phyloP scores from a whole-genome alignment of 1,140 invertebrate genomes.

The Metopolophium dirhodum region DNA sequence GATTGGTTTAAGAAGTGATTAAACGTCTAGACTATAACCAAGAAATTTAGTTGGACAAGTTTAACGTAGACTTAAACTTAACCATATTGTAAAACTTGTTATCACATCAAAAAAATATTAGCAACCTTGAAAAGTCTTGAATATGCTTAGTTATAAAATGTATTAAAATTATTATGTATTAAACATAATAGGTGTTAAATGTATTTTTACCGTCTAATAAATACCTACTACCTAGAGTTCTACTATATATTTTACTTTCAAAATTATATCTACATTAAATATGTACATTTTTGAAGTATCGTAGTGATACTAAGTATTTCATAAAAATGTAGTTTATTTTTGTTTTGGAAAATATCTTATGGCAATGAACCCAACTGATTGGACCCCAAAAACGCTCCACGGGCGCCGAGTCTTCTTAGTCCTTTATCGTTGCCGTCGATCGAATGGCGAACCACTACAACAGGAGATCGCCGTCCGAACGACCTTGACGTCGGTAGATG shows the following conservation, averaged over 20 bases:
- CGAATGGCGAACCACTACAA: slow-evolving; percentile 4
- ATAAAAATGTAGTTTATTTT: neutral
- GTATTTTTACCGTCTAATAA: neutral
- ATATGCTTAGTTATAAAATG: neutral
- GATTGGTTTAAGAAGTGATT: neutral
- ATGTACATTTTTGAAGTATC: neutral
- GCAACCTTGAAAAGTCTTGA: neutral
- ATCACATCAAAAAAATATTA: neutral
- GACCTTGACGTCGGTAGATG: slow-evolving; percentile 18
- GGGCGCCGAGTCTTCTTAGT: neutral
- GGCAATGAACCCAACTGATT: neutral
- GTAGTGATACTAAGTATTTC: neutral
- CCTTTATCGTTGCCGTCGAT: neutral
- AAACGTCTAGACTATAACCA: neutral
- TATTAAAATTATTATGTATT: neutral
- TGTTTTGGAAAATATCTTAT: neutral
- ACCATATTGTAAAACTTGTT: neutral
- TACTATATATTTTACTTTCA: neutral
- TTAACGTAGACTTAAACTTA: neutral
- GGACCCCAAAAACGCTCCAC: neutral
- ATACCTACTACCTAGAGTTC: neutral
- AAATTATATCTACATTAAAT: neutral
- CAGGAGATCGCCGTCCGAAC: neutral
- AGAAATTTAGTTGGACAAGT: neutral
- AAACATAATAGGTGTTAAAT: neutral